These are phyloP conservation scores for Tipula confusa DNA, from an alignment of 2,888 invertebrate species.

Conservation along the genomic window DNA sequence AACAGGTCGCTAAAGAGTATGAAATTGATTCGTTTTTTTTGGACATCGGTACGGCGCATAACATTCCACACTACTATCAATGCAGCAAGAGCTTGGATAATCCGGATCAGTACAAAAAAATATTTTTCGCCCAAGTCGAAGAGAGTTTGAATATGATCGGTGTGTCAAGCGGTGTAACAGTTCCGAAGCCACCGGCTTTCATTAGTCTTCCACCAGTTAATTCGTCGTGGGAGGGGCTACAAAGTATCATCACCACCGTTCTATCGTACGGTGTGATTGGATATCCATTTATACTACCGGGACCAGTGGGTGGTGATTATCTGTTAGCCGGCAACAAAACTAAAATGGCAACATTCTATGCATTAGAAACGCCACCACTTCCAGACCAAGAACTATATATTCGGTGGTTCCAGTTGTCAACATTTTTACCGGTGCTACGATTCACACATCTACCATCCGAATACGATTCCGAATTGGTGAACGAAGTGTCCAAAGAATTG, in stretches of 20 bases:
- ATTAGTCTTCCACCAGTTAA: slow-evolving; percentile 80
- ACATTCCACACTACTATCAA: slow-evolving; percentile 81
- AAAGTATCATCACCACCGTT: slow-evolving; percentile 79
- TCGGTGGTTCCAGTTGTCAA: slow-evolving; percentile 85
- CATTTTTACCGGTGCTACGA: slow-evolving; percentile 87
- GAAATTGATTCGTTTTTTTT: slow-evolving; percentile 81
- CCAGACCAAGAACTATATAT: slow-evolving; percentile 80
- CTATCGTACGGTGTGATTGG: slow-evolving; percentile 85
- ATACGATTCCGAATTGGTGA: slow-evolving; percentile 72
- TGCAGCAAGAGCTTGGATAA: slow-evolving; percentile 68
- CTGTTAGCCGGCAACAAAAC: slow-evolving; percentile 55
- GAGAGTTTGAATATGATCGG: slow-evolving; percentile 66
- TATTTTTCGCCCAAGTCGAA: slow-evolving; percentile 63
- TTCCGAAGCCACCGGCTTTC: slow-evolving; percentile 81
- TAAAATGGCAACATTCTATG: slow-evolving; percentile 52
- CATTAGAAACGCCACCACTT: slow-evolving; percentile 55
- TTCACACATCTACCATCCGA: slow-evolving; percentile 86
- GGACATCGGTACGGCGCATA: slow-evolving; percentile 76
- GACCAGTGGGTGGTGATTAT: slow-evolving; percentile 89
- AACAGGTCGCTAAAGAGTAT: slow-evolving; percentile 64
- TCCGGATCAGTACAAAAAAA: slow-evolving; percentile 77
- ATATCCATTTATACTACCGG: slow-evolving; percentile 89
- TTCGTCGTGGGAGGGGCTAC: slow-evolving; percentile 82
- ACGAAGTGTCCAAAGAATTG: slow-evolving; percentile 71
- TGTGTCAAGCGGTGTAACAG: slow-evolving; percentile 74